Evolutionary conservation across 2,888 invertebrate genomes (phyloP), one percentile per base, ranked within the genome.

Genomic region (Galerucella nymphaeae): DNA sequence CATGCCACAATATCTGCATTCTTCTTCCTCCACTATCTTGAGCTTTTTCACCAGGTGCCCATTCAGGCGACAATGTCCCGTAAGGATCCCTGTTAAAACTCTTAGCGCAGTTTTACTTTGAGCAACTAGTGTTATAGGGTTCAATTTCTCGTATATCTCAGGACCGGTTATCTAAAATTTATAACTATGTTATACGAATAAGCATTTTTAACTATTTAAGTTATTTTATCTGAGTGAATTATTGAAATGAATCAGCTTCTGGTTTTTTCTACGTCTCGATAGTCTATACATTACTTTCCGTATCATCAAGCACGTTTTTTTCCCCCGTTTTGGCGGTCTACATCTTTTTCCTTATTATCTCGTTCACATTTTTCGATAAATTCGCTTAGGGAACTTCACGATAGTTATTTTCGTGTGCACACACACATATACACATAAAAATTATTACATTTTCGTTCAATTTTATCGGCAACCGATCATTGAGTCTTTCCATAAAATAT

Each of bases 241-340:
- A 30, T 45, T 30, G 6, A 50, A 18, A 41, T 41, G 53, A 58
- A 45, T 59, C 53, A 64, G 42, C 41, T 18, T 23, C 67, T 50
- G 58, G 53, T 65, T 55, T 41, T 13, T 45, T 57, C 41, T 75
- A 79, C 80, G 79, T 78, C 79, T 20, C 61, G 53, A 53, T 30
- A 6, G n/a, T 8, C 48, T 63, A 3, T 41, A 57, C 63, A 62
- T 66, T 58, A 57, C 70, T 63, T 70, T 81, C 81, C 81, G 81
- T 81, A 82, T 82, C 83, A 82, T 81, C 82, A 80, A 81, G 82
- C 83, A 82, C 80, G 82, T 82, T 83, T 83, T 83, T 82, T 82
- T 83, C 30, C 82, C 75, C 74, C 77, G 78, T 77, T 76, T 72
- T 75, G 78, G 76, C 73, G 75, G 79, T 77, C 73, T 77, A 73